Percentiles rank a stretch among this genome's conserved stretches.
phyloP scores from a whole-genome alignment of 2,888 invertebrate species.

The Ligdia adustata region DNA sequence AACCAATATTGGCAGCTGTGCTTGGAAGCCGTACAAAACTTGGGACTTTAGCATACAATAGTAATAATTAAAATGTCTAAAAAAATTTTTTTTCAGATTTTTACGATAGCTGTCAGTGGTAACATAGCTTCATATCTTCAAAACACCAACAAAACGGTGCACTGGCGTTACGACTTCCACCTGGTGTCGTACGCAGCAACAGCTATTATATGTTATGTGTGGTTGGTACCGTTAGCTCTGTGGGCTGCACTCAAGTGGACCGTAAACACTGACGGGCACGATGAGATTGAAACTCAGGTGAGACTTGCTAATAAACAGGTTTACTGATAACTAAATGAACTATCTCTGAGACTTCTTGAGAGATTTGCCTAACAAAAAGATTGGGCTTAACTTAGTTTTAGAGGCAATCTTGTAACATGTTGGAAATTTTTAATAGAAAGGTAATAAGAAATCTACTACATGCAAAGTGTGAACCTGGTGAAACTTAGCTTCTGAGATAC shows the following conservation, averaged over 20 bases:
- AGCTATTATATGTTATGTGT: slow-evolving; percentile 94
- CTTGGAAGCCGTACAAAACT: no score
- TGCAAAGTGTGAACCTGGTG: no score
- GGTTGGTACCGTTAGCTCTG: slow-evolving; percentile 91
- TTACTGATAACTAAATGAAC: no score
- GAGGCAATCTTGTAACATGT: no score
- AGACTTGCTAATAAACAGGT: background rate
- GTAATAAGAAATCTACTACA: no score
- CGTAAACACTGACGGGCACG: slow-evolving; percentile 81
- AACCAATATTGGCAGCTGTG: no score
- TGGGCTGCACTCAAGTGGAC: slow-evolving; percentile 95
- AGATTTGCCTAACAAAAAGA: no score
- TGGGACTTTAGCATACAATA: no score
- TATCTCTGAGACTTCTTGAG: no score
- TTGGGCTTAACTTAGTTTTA: no score
- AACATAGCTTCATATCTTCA: slow-evolving; percentile 96
- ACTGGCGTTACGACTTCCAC: slow-evolving; percentile 97
- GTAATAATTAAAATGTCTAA: background rate
- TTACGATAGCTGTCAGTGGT: slow-evolving; percentile 97
- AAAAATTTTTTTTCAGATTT: slow-evolving; percentile 81
- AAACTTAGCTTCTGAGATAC: no score
- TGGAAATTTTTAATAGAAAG: no score
- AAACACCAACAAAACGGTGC: slow-evolving; percentile 86
- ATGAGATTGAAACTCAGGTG: slow-evolving; percentile 87
- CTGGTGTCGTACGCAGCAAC: slow-evolving; percentile 96